A percentile compares a stretch with the other conserved stretches of the same genome.
These are phyloP conservation scores for Eudorcas thomsonii DNA, from an alignment of 2,113 vertebrate genomes.

Conservation along the genomic window DNA sequence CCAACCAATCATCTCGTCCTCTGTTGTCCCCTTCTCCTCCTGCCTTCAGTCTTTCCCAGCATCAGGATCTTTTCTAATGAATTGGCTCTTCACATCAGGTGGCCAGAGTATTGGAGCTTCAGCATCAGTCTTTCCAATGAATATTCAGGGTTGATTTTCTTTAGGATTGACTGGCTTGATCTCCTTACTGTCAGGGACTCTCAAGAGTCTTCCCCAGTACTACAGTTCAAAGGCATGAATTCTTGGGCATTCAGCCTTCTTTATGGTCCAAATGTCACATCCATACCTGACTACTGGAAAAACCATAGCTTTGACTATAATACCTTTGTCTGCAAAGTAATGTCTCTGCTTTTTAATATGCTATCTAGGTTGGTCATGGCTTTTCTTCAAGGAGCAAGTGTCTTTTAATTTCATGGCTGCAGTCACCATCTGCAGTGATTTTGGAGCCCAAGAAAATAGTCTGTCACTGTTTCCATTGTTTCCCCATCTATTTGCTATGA, in stretches of 20 bases:
- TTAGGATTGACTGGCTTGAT: not conserved
- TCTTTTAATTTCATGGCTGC: not conserved
- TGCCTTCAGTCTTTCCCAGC: not conserved
- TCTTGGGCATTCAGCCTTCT: not conserved
- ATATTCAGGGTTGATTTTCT: not conserved
- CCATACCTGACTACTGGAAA: not conserved
- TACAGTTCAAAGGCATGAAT: not conserved
- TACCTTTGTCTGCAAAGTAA: not conserved
- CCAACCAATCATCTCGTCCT: not conserved
- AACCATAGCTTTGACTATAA: not conserved
- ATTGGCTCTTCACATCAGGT: not conserved
- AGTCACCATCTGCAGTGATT: not conserved
- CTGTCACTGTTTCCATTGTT: not conserved
- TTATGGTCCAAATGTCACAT: not conserved
- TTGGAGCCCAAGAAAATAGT: not conserved
- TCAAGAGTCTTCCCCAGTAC: not conserved
- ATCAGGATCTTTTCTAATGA: not conserved
- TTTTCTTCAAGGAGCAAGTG: not conserved
- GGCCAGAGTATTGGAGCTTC: not conserved
- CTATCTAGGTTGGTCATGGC: not conserved
- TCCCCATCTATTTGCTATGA: not conserved
- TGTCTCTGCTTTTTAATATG: not conserved
- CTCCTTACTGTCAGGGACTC: not conserved
- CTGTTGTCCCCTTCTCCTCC: not conserved
- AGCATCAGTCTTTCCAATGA: not conserved